Percentiles rank a stretch among this genome's conserved stretches.
Conservation (phyloP, 2,113 vertebrate species). For the Ranitomeya variabilis region DNA sequence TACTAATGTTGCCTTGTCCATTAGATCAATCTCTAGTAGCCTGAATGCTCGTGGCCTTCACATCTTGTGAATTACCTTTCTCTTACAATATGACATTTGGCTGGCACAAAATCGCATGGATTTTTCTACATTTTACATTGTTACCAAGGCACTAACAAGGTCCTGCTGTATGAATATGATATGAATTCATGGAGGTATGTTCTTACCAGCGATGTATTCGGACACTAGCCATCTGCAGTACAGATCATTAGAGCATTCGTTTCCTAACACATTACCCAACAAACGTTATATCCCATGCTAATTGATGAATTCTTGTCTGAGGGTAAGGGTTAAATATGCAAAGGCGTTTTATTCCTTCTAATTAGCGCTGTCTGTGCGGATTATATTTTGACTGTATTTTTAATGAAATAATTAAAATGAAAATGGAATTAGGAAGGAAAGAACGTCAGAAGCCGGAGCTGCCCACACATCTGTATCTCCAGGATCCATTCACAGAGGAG, state of each 20-base stretch:
- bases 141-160: not conserved
- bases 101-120: not conserved
- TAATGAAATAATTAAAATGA: conserved; percentile 32
- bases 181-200: not conserved
- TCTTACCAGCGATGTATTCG: not conserved
- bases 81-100: not conserved
- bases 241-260: not conserved
- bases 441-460: conserved; percentile 1
- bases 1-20: too few species aligned
- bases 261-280: not conserved
- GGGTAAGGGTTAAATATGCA: not conserved
- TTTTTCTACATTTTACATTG: not conserved
- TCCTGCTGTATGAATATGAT: not conserved
- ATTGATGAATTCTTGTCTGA: not conserved
- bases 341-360: not conserved
- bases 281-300: not conserved
- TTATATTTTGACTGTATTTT: conserved; percentile 7
- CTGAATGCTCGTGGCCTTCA: not conserved
- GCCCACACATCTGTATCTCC: not conserved
- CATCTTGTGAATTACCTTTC: not conserved
- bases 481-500: not conserved
- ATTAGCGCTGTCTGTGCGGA: not conserved
- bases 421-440: conserved; percentile 44
- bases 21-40: too few species aligned
- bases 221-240: not conserved